phyloP scores from a whole-genome alignment of 2,797 vertebrate genomes.

The Triplophysa yarkandensis region DNA sequence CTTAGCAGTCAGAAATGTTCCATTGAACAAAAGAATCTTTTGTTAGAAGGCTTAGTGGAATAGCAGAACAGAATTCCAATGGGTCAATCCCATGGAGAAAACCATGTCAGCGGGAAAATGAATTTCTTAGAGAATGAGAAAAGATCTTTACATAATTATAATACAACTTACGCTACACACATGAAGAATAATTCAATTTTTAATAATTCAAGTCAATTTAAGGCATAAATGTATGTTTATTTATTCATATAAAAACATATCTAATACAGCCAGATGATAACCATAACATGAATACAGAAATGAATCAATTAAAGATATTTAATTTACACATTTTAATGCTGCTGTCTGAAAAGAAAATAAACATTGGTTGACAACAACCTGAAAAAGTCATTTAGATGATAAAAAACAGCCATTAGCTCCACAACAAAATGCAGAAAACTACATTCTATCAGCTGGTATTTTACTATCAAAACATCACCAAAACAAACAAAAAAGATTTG shows the following conservation, averaged over 20 bases:
- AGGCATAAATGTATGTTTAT: constrained; percentile 7
- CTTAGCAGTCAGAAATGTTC: not conserved
- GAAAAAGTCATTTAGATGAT: no score
- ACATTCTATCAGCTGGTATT: constrained; percentile 15
- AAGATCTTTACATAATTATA: not conserved
- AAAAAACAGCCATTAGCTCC: constrained; percentile 14
- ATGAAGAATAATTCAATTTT: not conserved
- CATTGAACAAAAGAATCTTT: constrained; percentile 2
- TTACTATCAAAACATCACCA: constrained; percentile 1
- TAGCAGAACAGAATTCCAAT: not conserved
- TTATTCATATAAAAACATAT: constrained; percentile 34
- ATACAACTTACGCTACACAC: not conserved
- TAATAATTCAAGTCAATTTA: not conserved
- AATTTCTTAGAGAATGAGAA: no score
- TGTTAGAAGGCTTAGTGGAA: not conserved
- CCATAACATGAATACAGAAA: constrained; percentile 46
- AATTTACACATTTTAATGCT: constrained; percentile 7
- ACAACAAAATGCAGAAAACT: constrained; percentile 20
- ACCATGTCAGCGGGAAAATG: not conserved
- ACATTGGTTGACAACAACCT: no score
- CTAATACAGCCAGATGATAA: constrained; percentile 36
- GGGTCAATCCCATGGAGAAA: not conserved
- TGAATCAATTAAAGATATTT: not conserved
- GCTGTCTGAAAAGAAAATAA: not conserved
- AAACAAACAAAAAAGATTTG: no score